phyloP scores from a whole-genome alignment of 2,888 invertebrate species.

The Ectemnius continuus region DNA sequence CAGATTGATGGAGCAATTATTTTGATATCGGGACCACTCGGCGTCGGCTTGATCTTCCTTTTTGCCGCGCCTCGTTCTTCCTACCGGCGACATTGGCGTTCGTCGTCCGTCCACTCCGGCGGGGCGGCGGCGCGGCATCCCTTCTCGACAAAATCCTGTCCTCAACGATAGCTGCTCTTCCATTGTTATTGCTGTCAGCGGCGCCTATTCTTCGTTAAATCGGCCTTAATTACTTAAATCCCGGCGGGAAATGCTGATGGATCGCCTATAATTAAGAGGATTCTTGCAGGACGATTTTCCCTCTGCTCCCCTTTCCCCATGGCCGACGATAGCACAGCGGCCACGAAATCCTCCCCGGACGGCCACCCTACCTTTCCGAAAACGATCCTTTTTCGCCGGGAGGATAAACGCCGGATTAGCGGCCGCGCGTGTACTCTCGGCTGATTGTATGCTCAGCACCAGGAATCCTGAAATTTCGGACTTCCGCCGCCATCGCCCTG shows the following conservation, averaged over 20 bases:
- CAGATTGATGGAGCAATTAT: constrained; percentile 67
- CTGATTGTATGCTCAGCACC: constrained; percentile 18
- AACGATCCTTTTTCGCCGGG: constrained; percentile 47
- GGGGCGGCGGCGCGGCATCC: not conserved
- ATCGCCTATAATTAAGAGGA: constrained; percentile 70
- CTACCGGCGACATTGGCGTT: constrained; percentile 20
- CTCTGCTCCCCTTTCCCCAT: constrained; percentile 4
- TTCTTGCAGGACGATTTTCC: constrained; percentile 56
- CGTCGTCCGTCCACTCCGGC: constrained; percentile 20
- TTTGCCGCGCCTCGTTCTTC: constrained; percentile 23
- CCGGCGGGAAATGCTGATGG: constrained; percentile 69
- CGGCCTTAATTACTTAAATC: constrained; percentile 71
- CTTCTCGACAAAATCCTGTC: constrained; percentile 32
- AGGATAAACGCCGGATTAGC: constrained; percentile 40
- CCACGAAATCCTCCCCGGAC: constrained; percentile 25
- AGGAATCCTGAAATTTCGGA: not conserved
- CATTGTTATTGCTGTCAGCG: constrained; percentile 60
- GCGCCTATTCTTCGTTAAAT: constrained; percentile 69
- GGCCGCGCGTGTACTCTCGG: constrained; percentile 33
- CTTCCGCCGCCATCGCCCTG: not conserved
- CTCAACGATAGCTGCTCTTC: constrained; percentile 56
- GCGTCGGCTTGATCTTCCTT: constrained; percentile 35
- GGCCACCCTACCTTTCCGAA: constrained; percentile 16
- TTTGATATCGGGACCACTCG: constrained; percentile 66
- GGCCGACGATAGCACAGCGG: no score